Evolutionary conservation across 35 echinoderm and acorn worm species (phyloP).

Genomic region (Apostichopus californicus): DNA sequence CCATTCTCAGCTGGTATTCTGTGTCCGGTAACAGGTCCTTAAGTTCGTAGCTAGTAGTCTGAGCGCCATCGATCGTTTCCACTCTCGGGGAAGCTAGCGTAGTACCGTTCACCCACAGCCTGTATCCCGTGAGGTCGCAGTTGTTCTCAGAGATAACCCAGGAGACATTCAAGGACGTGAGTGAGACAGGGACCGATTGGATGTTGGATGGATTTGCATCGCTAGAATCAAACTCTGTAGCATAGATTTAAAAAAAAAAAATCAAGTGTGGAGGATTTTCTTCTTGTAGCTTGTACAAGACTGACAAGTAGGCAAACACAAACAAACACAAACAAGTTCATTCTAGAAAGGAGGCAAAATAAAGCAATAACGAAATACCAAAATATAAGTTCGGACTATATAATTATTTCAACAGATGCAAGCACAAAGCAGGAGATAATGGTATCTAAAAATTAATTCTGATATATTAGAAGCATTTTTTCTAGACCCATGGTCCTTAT

Average conservation of each 20-base stretch:
- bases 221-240: constrained; percentile 54
- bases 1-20: constrained; percentile 56
- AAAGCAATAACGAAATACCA: too few relatives aligned
- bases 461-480: too few relatives aligned
- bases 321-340: background rate
- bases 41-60: constrained; percentile 37
- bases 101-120: constrained; percentile 45
- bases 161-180: constrained; percentile 38
- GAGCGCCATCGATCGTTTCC: constrained; percentile 34
- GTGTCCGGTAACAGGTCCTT: constrained; percentile 36
- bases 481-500: too few relatives aligned
- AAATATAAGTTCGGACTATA: too few relatives aligned
- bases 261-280: background rate
- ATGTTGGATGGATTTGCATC: constrained; percentile 65
- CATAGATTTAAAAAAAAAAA: background rate
- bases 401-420: too few relatives aligned
- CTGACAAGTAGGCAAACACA: background rate
- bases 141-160: constrained; percentile 72
- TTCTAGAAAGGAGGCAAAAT: too few relatives aligned
- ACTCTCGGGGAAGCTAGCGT: constrained; percentile 18
- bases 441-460: too few relatives aligned
- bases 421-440: too few relatives aligned
- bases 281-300: background rate
- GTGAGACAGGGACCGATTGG: constrained; percentile 24
- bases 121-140: constrained; percentile 86